phyloP scores from a whole-genome alignment of 2,113 vertebrate genomes.

The Ursus arctos region DNA sequence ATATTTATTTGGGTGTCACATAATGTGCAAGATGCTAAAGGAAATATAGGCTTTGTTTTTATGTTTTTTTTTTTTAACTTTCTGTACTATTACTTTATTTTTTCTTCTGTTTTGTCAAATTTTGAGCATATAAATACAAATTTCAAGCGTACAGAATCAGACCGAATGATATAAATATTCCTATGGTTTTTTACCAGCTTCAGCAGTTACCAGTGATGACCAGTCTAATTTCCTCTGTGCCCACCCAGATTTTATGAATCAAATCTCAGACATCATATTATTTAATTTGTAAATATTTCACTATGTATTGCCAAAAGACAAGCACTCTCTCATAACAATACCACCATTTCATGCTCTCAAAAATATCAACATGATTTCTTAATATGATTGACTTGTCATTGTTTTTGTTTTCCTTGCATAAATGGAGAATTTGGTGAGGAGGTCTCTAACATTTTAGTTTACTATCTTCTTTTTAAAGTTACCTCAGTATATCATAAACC shows the following conservation, averaged over 20 bases:
- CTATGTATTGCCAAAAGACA: background rate
- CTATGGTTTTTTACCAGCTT: background rate
- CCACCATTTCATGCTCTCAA: background rate
- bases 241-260: background rate
- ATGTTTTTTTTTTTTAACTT: conserved; percentile 17
- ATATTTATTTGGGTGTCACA: background rate
- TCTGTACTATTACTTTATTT: background rate
- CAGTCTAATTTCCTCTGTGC: background rate
- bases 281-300: conserved; percentile 47
- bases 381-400: background rate
- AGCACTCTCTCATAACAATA: background rate
- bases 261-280: background rate
- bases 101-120: background rate
- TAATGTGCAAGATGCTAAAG: conserved; percentile 5
- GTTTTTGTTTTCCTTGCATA: background rate
- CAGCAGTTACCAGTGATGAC: background rate
- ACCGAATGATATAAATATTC: background rate
- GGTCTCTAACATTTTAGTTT: conserved; percentile 19
- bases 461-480: background rate
- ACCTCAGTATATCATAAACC: background rate
- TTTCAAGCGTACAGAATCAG: background rate
- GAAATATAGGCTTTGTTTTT: background rate
- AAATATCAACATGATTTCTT: conserved; percentile 10
- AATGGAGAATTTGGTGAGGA: background rate
- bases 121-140: background rate